phyloP scores from a whole-genome alignment of 2,888 invertebrate genomes.

The Pycnomerus fuliginosus region DNA sequence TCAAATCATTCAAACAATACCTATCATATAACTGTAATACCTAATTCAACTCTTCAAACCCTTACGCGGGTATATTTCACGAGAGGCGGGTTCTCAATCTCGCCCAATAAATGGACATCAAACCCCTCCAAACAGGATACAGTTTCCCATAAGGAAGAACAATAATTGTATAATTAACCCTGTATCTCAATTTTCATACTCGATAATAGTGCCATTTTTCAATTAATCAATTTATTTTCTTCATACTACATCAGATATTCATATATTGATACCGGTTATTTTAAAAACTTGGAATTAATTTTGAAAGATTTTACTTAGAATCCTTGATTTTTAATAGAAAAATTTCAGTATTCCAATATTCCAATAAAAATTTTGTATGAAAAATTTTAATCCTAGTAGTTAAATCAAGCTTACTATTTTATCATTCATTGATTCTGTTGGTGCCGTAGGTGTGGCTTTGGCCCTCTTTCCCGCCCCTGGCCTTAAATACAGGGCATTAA shows the following conservation, averaged over 20 bases:
- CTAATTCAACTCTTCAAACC: constrained; percentile 41
- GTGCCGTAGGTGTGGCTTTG: constrained; percentile 32
- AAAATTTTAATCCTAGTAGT: no score
- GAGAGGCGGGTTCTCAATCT: constrained; percentile 35
- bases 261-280: not conserved
- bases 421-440: constrained; percentile 48
- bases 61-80: constrained; percentile 32
- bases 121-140: constrained; percentile 35
- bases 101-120: constrained; percentile 38
- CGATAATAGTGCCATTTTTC: no score
- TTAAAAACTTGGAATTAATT: no score
- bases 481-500: constrained; percentile 19
- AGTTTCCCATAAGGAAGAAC: constrained; percentile 34
- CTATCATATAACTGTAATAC: no score
- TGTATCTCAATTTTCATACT: no score
- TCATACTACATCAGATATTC: not conserved
- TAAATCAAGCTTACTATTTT: no score
- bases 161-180: no score
- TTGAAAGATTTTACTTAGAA: no score
- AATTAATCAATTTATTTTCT: constrained; percentile 19
- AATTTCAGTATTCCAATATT: no score
- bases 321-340: no score
- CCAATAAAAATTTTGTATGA: no score
- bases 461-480: constrained; percentile 25
- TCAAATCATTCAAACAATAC: no score